Conservation (phyloP, 64 coral and sea anemone species). For the Stichodactyla mertensii region DNA sequence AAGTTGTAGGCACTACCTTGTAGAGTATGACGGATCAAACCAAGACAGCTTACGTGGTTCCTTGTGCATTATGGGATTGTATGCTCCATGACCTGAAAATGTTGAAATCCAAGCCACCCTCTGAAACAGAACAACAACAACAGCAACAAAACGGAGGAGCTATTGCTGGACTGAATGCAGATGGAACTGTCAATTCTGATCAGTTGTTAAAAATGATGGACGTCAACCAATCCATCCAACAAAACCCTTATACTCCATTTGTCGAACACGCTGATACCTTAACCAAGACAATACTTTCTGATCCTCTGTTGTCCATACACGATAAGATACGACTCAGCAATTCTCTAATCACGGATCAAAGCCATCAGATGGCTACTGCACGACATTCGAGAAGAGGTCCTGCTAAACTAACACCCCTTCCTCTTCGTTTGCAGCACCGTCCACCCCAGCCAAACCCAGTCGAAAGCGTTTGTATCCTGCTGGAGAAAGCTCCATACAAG, state of each 20-base stretch:
- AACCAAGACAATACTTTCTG: slow-evolving; percentile 3
- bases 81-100: neutral
- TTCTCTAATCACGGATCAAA: slow-evolving; percentile 5
- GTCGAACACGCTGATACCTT: neutral
- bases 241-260: neutral
- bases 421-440: neutral
- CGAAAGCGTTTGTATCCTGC: neutral
- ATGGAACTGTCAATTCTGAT: neutral
- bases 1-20: slow-evolving; percentile 3
- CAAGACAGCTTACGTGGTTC: neutral
- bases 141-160: neutral
- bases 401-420: neutral
- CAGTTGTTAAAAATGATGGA: neutral
- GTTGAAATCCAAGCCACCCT: neutral
- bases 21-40: slow-evolving; percentile 1
- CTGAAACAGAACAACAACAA: neutral
- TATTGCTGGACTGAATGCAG: neutral
- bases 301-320: neutral
- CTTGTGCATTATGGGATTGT: slow-evolving; percentile 3
- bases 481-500: neutral
- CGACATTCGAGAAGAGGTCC: neutral
- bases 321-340: slow-evolving; percentile 2
- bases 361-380: slow-evolving; percentile 1
- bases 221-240: slow-evolving; percentile 1
- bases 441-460: neutral